Evolutionary conservation across 1,140 invertebrate genomes (phyloP), one percentile per base, ranked within the genome.

Genomic region (Nephila pilipes): DNA sequence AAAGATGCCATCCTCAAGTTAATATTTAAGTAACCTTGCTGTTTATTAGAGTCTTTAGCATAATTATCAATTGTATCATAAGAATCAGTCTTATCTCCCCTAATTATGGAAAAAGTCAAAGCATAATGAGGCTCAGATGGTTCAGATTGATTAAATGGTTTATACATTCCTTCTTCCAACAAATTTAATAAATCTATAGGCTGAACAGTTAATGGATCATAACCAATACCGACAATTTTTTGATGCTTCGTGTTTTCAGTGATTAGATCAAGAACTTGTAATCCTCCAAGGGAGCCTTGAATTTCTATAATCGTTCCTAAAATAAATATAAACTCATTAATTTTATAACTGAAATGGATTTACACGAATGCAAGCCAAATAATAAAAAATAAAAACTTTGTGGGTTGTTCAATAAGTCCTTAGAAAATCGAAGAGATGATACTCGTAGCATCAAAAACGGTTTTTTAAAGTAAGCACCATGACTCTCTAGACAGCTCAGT

Each of bases 261-360:
- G 20, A 98, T 98, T 81, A 99, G 97, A 95, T 99, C 98, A n/a
- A 98, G 96, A 32, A 97, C 94, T 95, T 99, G 98, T 58, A 99
- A 96, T 16, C 98, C 98, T 83, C 98, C 98, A 32, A 99, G 96
- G 2, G 98, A 98, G 0, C 98, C 98, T 94, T 97, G 96, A 87
- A 98, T 94, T 90, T 93, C 87, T 57, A 94, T 92, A 32, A 79
- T 29, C 69, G 90, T 57, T n/a, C 94, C 93, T 95, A 92, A 57
- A 94, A 95, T 57, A 88, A 85, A 94, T 83, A 83, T 60, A 54
- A 88, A 75, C 25, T 8, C 22, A 60, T 55, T 46, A 3, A 22
- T 14, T 38, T 81, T 5, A 81, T 3, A 54, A 10, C 20, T 22
- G 1, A 18, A 25, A 22, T 55, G 10, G 8, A 46, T 85, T 12